A percentile compares a stretch with the other conserved stretches of the same genome.
Evolutionary conservation across 2,888 invertebrate genomes (phyloP).

Genomic region (Drosophila histrio): DNA sequence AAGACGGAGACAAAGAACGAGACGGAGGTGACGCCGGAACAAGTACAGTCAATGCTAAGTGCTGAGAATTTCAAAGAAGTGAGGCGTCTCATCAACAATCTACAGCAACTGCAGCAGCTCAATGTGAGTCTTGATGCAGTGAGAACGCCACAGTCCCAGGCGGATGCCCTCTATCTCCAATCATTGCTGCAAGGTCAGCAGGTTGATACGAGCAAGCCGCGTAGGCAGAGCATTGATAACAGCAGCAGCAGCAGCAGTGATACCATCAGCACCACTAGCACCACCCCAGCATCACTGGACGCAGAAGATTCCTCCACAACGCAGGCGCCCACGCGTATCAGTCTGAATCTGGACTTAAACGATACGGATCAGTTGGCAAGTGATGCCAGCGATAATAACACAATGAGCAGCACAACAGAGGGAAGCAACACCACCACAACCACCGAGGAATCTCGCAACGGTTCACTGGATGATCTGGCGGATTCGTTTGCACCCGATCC

Average conservation of each 20-base stretch:
- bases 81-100: slow-evolving; percentile 84
- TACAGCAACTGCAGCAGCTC: slow-evolving; percentile 81
- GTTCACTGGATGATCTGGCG: slow-evolving; percentile 87
- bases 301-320: slow-evolving; percentile 29
- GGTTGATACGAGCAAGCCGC: slow-evolving; percentile 50
- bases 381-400: slow-evolving; percentile 27
- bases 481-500: slow-evolving; percentile 89
- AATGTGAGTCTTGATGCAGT: slow-evolving; percentile 66
- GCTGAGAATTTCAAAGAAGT: slow-evolving; percentile 85
- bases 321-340: slow-evolving; percentile 73
- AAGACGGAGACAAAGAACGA: slow-evolving; percentile 55
- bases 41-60: slow-evolving; percentile 68
- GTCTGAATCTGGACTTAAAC: slow-evolving; percentile 68
- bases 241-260: slow-evolving; percentile 12
- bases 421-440: slow-evolving; percentile 50
- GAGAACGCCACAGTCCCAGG: slow-evolving; percentile 63
- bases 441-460: slow-evolving; percentile 82
- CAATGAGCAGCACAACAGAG: slow-evolving; percentile 42
- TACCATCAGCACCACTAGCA: slow-evolving; percentile 10
- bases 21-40: slow-evolving; percentile 1
- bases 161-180: slow-evolving; percentile 75
- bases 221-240: slow-evolving; percentile 33
- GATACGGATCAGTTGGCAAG: slow-evolving; percentile 51
- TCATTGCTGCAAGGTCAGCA: slow-evolving; percentile 53
- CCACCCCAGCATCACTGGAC: slow-evolving; percentile 1